Evolutionary conservation across 2,113 vertebrate genomes (phyloP).

Genomic region (Colaptes auratus): DNA sequence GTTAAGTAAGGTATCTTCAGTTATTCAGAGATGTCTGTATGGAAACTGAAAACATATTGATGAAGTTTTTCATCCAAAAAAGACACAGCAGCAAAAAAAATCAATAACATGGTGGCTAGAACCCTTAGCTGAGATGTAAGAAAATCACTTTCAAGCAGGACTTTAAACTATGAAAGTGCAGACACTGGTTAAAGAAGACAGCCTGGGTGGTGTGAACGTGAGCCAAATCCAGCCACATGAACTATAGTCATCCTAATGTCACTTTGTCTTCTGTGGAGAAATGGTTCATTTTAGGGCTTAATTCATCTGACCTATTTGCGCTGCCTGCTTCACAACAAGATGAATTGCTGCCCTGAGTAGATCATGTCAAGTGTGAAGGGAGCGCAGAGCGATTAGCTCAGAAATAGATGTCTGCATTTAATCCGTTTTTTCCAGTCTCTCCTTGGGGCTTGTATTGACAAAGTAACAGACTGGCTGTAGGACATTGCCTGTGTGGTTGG

Average conservation of each 20-base stretch:
- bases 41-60: not conserved
- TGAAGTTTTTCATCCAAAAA: constrained; percentile 1
- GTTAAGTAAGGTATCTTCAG: not conserved
- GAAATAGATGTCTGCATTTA: constrained; percentile 6
- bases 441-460: not conserved
- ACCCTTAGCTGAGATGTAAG: not conserved
- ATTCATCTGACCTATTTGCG: constrained; percentile 48
- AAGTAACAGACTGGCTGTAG: not conserved
- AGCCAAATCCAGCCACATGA: not conserved
- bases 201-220: not conserved
- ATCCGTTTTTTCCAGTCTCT: not conserved
- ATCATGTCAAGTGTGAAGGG: constrained; percentile 52
- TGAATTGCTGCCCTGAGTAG: constrained; percentile 28
- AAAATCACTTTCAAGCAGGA: not conserved
- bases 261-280: constrained; percentile 9
- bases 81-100: not conserved
- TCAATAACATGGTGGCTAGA: not conserved
- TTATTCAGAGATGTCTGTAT: constrained; percentile 1
- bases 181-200: not conserved
- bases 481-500: not conserved
- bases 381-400: constrained; percentile 42
- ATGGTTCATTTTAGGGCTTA: constrained; percentile 52
- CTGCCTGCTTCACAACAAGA: constrained; percentile 31
- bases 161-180: not conserved
- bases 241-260: not conserved